Conservation (phyloP, 2,888 invertebrate genomes). For the Leptinotarsa tumamoca region DNA sequence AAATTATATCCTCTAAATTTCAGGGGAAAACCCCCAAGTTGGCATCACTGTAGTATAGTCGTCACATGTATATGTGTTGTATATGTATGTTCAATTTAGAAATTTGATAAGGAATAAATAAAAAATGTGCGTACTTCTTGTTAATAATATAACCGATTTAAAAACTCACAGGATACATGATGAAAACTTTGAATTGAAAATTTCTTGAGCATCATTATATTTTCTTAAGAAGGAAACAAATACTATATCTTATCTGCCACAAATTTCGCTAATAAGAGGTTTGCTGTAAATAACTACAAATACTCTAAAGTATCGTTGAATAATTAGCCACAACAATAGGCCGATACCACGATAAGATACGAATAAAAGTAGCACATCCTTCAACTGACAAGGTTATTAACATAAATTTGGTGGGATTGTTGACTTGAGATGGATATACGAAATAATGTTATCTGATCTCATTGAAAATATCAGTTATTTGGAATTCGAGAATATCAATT, state of each 20-base stretch:
- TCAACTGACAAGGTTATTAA: slow-evolving; percentile 44
- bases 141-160: not conserved
- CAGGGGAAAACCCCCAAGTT: no score
- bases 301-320: slow-evolving; percentile 29
- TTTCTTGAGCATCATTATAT: not conserved
- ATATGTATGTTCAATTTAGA: not conserved
- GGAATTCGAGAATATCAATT: not conserved
- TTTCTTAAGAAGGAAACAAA: slow-evolving; percentile 14
- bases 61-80: not conserved
- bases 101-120: not conserved
- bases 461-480: not conserved
- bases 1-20: no score
- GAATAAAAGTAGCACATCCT: slow-evolving; percentile 36
- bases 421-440: slow-evolving; percentile 31
- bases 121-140: not conserved
- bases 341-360: slow-evolving; percentile 43
- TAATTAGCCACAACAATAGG: slow-evolving; percentile 47
- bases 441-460: slow-evolving; percentile 30
- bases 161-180: not conserved
- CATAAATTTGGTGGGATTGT: slow-evolving; percentile 42
- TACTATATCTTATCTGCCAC: slow-evolving; percentile 11
- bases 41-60: no score
- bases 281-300: slow-evolving; percentile 16
- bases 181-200: slow-evolving; percentile 5
- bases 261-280: slow-evolving; percentile 27